A percentile compares a stretch with the other conserved stretches of the same genome.
phyloP scores from a whole-genome alignment of 2,888 invertebrate species.

The Gandaritis pyraliata region DNA sequence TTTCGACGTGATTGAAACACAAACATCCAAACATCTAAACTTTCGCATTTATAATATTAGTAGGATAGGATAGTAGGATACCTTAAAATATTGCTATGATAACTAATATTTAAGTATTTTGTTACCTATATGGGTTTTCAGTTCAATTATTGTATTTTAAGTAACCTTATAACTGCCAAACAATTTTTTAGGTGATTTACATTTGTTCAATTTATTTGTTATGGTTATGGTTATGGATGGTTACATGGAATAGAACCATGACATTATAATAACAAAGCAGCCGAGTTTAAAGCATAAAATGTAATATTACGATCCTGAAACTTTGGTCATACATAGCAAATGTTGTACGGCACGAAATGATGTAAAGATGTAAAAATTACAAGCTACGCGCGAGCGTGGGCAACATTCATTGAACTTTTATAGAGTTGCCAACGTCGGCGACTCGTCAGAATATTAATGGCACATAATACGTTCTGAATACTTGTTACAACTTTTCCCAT shows the following conservation, averaged over 20 bases:
- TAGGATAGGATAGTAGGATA: too few relatives aligned
- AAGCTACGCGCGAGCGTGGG: constrained; percentile 48
- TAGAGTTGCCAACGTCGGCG: constrained; percentile 66
- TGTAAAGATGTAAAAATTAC: constrained; percentile 55
- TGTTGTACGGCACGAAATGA: constrained; percentile 34
- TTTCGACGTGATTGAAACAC: too few relatives aligned
- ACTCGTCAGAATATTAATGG: constrained; percentile 81
- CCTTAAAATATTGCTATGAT: too few relatives aligned
- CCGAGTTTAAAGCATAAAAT: constrained; percentile 35
- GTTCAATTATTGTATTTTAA: constrained; percentile 1
- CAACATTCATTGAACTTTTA: constrained; percentile 73
- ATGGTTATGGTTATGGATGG: too few relatives aligned
- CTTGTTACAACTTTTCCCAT: constrained; percentile 84
- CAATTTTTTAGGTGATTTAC: too few relatives aligned
- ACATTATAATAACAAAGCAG: constrained; percentile 25
- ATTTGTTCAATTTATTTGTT: too few relatives aligned
- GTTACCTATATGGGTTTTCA: constrained; percentile 6
- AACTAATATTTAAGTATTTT: too few relatives aligned
- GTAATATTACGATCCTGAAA: constrained; percentile 37
- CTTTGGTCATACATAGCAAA: constrained; percentile 36
- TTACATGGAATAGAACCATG: background rate
- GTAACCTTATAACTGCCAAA: background rate
- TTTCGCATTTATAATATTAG: too few relatives aligned
- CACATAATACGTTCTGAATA: constrained; percentile 79
- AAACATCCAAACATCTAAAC: too few relatives aligned